A percentile compares a stretch with the other conserved stretches of the same genome.
phyloP scores from a whole-genome alignment of 2,113 vertebrate genomes.

The Columbina picui region DNA sequence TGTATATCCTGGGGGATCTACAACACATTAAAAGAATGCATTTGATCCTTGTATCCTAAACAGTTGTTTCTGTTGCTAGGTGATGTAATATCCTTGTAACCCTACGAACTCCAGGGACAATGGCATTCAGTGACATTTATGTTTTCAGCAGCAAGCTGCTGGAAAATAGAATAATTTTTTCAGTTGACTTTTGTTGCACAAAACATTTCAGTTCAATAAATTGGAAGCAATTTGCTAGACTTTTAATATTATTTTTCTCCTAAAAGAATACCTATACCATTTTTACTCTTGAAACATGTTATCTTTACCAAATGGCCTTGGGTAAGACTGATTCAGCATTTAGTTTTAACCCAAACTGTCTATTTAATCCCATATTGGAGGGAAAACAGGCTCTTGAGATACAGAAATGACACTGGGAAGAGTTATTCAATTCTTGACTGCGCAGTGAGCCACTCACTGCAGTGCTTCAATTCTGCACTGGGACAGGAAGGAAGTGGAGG shows the following conservation, averaged over 20 bases:
- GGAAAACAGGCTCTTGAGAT: neutral
- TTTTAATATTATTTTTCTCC: neutral
- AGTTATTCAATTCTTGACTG: neutral
- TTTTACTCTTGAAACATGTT: neutral
- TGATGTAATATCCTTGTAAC: conserved; percentile 41
- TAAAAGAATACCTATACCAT: neutral
- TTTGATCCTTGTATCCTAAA: conserved; percentile 40
- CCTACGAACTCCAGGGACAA: conserved; percentile 11
- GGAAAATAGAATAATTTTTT: neutral
- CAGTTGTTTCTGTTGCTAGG: conserved; percentile 46
- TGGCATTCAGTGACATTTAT: conserved; percentile 3
- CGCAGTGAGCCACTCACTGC: neutral
- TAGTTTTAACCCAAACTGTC: conserved; percentile 32
- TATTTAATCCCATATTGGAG: conserved; percentile 5
- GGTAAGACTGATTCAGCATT: conserved; percentile 5
- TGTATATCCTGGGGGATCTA: conserved; percentile 24
- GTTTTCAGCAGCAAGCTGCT: neutral
- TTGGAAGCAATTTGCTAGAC: neutral
- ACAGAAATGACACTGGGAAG: conserved; percentile 19
- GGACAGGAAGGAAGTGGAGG: neutral
- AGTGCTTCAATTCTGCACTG: neutral
- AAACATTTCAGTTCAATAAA: neutral
- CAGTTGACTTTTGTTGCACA: neutral
- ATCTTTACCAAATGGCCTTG: conserved; percentile 27
- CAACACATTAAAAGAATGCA: conserved; percentile 15